Evolutionary conservation across 1,140 invertebrate genomes (phyloP), one percentile per base, ranked within the genome.

Genomic region (Galleria mellonella): DNA sequence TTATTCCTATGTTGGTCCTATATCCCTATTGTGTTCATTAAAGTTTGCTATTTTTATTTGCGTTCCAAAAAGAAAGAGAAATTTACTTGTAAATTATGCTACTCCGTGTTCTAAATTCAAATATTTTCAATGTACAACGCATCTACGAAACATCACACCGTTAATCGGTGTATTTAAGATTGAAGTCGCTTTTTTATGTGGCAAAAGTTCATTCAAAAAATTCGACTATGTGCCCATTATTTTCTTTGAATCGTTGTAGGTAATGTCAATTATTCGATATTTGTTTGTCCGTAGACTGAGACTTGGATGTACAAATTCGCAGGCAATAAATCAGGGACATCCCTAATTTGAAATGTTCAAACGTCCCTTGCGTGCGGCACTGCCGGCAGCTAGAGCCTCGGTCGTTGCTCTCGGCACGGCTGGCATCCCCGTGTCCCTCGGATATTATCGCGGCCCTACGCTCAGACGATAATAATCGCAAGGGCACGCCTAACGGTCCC

Each of bases 381-480:
- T 23, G 43, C 32, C 10, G 29, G 32, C 11, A 12, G n/a, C 43
- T 40, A 15, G 43, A 12, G 41, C 35, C 15, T 38, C 32, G 62
- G 57, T 61, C 58, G 45, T 55, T 55, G 61, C 45, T 56, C 51
- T 44, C 43, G 10, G 13, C 29, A 29, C 48, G 40, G 30, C 27
- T 47, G 57, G 33, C 57, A 61, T 65, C 55, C 62, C 56, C 47
- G 44, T 57, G 52, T 56, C 50, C 54, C 54, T 51, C 33, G 56
- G 54, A 56, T 64, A 54, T 51, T 60, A 64, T 63, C 56, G 41
- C 39, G 50, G 48, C 45, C 44, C 44, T 38, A 36, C 41, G 48
- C 46, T 37, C 48, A 23, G 35, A 49, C 55, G 52, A 59, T 63
- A 51, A 60, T 61, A 61, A 61, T 61, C 53, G 58, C 58, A 51